Conservation (phyloP, 2,888 invertebrate genomes). For the Drosophila cognata region DNA sequence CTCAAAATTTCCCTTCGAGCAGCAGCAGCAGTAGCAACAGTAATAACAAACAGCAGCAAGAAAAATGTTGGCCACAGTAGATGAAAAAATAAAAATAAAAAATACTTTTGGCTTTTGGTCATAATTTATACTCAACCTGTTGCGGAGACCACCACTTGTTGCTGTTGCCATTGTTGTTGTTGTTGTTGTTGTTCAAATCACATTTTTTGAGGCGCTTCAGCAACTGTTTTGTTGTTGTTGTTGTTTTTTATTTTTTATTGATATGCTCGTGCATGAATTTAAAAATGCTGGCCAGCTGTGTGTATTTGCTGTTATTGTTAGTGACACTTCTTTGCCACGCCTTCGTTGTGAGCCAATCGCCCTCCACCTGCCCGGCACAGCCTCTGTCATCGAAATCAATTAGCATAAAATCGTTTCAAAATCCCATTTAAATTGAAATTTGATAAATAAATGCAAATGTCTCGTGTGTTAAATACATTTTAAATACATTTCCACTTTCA, state of each 20-base stretch:
- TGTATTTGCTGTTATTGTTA: conserved; percentile 39
- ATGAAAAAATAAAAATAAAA: conserved; percentile 18
- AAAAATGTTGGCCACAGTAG: conserved; percentile 54
- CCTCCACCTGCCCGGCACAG: background rate
- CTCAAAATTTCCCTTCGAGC: conserved; percentile 59
- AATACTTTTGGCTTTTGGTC: conserved; percentile 34
- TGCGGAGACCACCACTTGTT: conserved; percentile 41
- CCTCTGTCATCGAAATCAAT: conserved; percentile 25
- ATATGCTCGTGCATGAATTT: conserved; percentile 51
- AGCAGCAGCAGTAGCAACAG: background rate
- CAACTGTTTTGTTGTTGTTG: conserved; percentile 8
- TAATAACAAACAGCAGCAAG: background rate
- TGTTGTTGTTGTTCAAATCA: conserved; percentile 17
- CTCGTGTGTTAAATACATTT: conserved; percentile 6
- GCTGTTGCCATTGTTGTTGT: conserved; percentile 3
- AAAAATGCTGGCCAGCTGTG: conserved; percentile 41
- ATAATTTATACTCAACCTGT: conserved; percentile 78
- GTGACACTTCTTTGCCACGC: conserved; percentile 1
- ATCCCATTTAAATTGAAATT: conserved; percentile 20
- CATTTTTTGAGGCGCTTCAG: conserved; percentile 17
- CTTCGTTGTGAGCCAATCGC: background rate
- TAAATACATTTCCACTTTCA: conserved; percentile 1
- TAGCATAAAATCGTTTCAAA: conserved; percentile 48
- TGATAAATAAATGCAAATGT: conserved; percentile 27
- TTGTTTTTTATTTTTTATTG: conserved; percentile 24